Conservation (phyloP, 2,113 vertebrate species). For the Nothoprocta perdicaria region DNA sequence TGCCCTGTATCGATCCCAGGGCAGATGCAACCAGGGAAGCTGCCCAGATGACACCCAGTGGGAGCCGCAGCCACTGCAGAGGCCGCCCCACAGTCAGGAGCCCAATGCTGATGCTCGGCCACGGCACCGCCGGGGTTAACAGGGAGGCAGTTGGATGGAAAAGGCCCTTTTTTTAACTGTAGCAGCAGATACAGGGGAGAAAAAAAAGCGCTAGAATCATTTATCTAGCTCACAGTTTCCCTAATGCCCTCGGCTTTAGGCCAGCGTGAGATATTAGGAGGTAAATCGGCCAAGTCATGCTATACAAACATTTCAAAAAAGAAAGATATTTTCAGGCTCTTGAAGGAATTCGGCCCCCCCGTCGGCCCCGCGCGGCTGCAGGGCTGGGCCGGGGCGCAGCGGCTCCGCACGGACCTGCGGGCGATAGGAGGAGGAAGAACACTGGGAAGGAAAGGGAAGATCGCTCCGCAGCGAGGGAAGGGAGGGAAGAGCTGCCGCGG, state of each 20-base stretch:
- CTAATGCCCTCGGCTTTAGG: constrained; percentile 66
- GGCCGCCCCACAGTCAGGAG: neutral
- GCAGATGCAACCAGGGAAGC: neutral
- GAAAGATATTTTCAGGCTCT: constrained; percentile 62
- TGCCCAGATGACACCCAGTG: neutral
- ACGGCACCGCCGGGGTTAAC: neutral
- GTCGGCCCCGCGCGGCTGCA: neutral
- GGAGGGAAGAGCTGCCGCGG: neutral
- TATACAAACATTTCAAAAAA: constrained; percentile 64
- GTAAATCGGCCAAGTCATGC: constrained; percentile 66
- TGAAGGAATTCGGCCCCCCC: constrained; percentile 40
- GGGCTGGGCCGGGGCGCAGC: neutral
- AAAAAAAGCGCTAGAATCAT: constrained; percentile 47
- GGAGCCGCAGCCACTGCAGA: neutral
- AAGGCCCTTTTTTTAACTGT: neutral
- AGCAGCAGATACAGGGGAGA: constrained; percentile 46
- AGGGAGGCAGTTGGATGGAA: neutral
- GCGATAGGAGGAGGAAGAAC: neutral
- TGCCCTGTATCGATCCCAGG: accelerated
- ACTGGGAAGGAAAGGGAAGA: too few species aligned
- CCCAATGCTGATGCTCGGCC: neutral
- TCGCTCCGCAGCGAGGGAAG: too few species aligned
- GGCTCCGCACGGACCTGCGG: accelerated
- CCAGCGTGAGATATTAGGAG: constrained; percentile 64
- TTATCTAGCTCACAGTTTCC: constrained; percentile 56